Evolutionary conservation across 2,797 vertebrate genomes (phyloP).

Genomic region (Chromobotia macracanthus): DNA sequence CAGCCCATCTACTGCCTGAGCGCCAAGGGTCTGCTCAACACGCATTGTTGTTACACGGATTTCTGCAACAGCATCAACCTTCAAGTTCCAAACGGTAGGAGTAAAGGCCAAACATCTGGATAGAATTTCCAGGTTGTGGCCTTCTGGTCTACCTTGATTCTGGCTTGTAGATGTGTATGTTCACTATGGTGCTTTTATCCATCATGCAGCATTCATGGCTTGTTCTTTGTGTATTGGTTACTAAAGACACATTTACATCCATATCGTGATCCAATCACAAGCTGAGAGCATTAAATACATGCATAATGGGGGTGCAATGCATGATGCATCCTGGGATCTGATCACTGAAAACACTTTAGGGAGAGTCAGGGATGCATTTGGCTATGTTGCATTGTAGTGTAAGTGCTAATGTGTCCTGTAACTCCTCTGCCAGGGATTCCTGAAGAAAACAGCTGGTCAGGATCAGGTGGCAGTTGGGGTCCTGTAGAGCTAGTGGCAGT

Average conservation of each 20-base stretch:
- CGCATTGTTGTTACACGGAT: slow-evolving; percentile 94
- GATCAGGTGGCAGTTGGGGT: slow-evolving; percentile 80
- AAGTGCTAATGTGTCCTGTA: neutral
- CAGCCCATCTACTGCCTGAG: slow-evolving; percentile 96
- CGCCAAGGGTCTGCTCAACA: slow-evolving; percentile 89
- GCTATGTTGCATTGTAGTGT: too few relatives aligned
- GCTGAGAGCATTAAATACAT: too few relatives aligned
- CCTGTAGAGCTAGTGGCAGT: slow-evolving; percentile 95
- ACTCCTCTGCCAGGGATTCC: slow-evolving; percentile 64
- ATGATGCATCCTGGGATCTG: too few relatives aligned
- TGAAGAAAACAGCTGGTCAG: slow-evolving; percentile 18
- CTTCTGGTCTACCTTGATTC: neutral
- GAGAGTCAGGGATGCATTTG: too few relatives aligned
- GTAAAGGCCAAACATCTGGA: neutral
- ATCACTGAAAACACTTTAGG: too few relatives aligned
- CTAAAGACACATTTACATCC: too few relatives aligned
- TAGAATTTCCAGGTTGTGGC: too few relatives aligned
- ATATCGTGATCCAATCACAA: too few relatives aligned
- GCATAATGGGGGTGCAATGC: too few relatives aligned
- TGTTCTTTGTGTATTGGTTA: neutral
- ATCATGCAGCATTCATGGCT: neutral
- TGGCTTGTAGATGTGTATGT: neutral
- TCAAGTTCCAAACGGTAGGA: slow-evolving; percentile 88
- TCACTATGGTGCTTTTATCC: neutral
- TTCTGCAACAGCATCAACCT: slow-evolving; percentile 96